Evolutionary conservation across 2,113 vertebrate species (phyloP).

Genomic region (Prunella fulvescens): DNA sequence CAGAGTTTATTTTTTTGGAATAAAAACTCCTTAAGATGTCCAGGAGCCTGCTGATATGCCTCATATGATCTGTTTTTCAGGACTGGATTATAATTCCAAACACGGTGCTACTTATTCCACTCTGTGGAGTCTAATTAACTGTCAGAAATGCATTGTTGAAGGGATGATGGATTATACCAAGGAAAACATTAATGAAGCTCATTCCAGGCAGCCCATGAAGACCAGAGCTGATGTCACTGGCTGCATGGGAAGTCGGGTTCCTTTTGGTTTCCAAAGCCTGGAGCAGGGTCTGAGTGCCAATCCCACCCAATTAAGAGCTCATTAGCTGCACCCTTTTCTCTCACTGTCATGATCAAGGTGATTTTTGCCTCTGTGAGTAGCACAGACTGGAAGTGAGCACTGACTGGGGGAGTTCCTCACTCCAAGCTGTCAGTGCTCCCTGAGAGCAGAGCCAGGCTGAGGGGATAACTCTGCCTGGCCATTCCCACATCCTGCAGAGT

Average conservation of each 20-base stretch:
- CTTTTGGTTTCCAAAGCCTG: background rate
- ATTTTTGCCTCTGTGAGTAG: background rate
- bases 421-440: background rate
- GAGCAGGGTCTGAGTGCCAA: background rate
- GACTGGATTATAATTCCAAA: slow-evolving; percentile 67
- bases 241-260: background rate
- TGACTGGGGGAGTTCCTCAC: background rate
- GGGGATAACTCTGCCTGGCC: background rate
- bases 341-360: background rate
- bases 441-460: background rate
- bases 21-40: slow-evolving; percentile 15
- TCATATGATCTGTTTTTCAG: slow-evolving; percentile 33
- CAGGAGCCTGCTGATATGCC: slow-evolving; percentile 16
- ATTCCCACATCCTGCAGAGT: background rate
- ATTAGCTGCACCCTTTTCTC: background rate
- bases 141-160: slow-evolving; percentile 79
- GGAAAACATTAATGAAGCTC: slow-evolving; percentile 78
- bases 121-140: slow-evolving; percentile 85
- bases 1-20: slow-evolving; percentile 10
- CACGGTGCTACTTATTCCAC: slow-evolving; percentile 66
- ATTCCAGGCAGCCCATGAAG: slow-evolving; percentile 64
- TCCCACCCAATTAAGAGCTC: background rate
- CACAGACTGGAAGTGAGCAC: background rate
- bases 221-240: slow-evolving; percentile 31
- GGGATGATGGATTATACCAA: slow-evolving; percentile 81